These are phyloP conservation scores for Phyllotreta striolata DNA, from an alignment of 2,888 invertebrate species.

Conservation along the genomic window DNA sequence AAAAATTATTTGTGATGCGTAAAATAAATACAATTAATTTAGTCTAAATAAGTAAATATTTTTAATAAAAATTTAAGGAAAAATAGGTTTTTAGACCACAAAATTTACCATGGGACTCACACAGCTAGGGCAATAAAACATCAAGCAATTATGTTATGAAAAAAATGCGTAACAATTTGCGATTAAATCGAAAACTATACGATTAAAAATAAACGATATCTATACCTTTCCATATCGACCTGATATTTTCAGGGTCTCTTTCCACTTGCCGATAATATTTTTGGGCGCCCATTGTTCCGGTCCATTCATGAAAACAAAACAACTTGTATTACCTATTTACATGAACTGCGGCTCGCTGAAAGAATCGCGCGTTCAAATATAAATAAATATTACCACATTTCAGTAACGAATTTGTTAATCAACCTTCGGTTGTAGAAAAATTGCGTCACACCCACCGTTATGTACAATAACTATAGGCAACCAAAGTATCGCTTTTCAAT, in stretches of 20 bases:
- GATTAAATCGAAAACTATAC: no score
- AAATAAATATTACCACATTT: slow-evolving; percentile 54
- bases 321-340: slow-evolving; percentile 27
- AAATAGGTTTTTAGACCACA: no score
- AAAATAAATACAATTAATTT: no score
- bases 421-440: slow-evolving; percentile 23
- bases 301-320: slow-evolving; percentile 14
- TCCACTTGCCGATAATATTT: slow-evolving; percentile 48
- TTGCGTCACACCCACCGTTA: slow-evolving; percentile 27
- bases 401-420: slow-evolving; percentile 38
- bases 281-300: slow-evolving; percentile 35
- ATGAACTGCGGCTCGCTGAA: slow-evolving; percentile 35
- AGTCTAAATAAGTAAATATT: no score
- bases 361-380: slow-evolving; percentile 44
- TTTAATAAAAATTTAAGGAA: no score
- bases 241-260: slow-evolving; percentile 46
- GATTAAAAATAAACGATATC: slow-evolving; percentile 15
- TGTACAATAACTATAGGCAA: slow-evolving; percentile 22
- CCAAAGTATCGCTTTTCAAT: slow-evolving; percentile 22
- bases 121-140: no score
- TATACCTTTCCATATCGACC: slow-evolving; percentile 51
- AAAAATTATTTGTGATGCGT: no score
- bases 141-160: no score
- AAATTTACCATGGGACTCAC: no score
- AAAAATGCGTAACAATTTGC: no score